These are phyloP conservation scores for Barnardius zonarius DNA, from an alignment of 2,113 vertebrate species.

Conservation along the genomic window DNA sequence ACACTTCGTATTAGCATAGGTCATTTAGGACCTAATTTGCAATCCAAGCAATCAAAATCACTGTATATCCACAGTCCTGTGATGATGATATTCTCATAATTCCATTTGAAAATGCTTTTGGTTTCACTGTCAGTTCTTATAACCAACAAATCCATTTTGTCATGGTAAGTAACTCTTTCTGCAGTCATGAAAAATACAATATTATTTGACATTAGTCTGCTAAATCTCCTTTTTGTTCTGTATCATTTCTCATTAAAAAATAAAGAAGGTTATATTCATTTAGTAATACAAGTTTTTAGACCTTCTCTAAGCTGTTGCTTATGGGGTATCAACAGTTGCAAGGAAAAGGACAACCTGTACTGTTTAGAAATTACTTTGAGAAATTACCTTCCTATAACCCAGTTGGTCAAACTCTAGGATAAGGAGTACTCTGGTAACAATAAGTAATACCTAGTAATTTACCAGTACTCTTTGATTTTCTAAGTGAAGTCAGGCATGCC, in stretches of 20 bases:
- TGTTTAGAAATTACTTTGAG: neutral
- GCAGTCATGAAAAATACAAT: neutral
- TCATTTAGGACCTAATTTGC: conserved; percentile 15
- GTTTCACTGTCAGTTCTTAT: conserved; percentile 55
- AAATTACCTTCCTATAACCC: neutral
- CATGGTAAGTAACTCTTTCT: conserved; percentile 15
- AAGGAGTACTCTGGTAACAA: neutral
- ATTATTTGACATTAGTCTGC: neutral
- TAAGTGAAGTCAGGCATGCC: neutral
- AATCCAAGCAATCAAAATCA: conserved; percentile 47
- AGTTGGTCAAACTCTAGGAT: neutral
- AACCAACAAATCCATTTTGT: conserved; percentile 56
- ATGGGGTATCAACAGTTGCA: neutral
- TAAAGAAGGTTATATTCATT: neutral
- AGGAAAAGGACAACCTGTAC: neutral
- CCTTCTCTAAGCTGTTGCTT: neutral
- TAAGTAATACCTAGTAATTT: neutral
- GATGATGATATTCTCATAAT: conserved; percentile 29
- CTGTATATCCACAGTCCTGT: conserved; percentile 11
- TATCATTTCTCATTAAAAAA: neutral
- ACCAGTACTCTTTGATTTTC: neutral
- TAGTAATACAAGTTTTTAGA: neutral
- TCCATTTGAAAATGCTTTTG: conserved; percentile 49
- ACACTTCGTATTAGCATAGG: conserved; percentile 34
- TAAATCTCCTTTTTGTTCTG: neutral